Percentiles rank a stretch among this genome's conserved stretches.
Evolutionary conservation across 2,113 vertebrate species (phyloP).

Genomic region (Aptenodytes patagonicus): DNA sequence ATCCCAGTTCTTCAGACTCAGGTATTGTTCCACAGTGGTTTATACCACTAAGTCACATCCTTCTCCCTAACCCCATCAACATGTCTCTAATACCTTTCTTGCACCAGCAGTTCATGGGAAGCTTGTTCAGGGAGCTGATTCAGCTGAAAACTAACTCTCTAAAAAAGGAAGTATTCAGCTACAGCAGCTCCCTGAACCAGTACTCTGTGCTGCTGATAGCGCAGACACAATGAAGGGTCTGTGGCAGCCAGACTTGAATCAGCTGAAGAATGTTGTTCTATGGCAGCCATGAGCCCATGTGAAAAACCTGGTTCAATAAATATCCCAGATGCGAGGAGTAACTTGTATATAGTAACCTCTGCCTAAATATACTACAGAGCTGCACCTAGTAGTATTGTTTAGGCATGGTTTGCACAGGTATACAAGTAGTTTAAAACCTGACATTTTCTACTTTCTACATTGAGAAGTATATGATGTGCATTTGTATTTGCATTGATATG

Average conservation of each 20-base stretch:
- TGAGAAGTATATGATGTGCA: background rate
- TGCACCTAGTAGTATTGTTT: background rate
- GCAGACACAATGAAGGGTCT: background rate
- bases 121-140: background rate
- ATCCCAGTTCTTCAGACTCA: background rate
- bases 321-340: background rate
- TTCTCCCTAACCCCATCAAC: background rate
- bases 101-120: background rate
- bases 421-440: background rate
- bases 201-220: background rate
- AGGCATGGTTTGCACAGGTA: background rate
- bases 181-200: background rate
- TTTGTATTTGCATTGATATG: background rate
- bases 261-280: background rate
- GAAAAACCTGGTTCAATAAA: background rate
- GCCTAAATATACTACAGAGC: background rate
- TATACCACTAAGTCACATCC: background rate
- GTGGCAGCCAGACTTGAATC: background rate
- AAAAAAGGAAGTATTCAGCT: background rate
- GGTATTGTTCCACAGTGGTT: background rate
- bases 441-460: background rate
- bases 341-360: background rate
- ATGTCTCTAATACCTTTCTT: background rate
- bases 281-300: background rate
- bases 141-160: background rate